These are phyloP conservation scores for Tenthredo scrophulariae DNA, from an alignment of 2,888 invertebrate genomes.

Conservation along the genomic window DNA sequence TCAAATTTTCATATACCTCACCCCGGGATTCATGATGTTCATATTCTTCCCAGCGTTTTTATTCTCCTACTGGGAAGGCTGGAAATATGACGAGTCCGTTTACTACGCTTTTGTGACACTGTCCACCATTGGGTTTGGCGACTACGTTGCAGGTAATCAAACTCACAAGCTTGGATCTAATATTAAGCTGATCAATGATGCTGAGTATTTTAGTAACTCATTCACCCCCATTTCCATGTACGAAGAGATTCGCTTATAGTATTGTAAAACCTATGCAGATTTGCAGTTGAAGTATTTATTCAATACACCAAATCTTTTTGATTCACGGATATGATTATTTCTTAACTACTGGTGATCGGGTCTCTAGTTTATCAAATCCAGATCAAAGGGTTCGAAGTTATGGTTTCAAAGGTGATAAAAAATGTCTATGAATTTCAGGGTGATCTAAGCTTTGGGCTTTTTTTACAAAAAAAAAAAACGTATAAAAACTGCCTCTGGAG, in stretches of 20 bases:
- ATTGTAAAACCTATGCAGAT: too few species aligned
- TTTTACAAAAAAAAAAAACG: too few species aligned
- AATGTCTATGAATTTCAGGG: too few species aligned
- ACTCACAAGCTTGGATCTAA: background rate
- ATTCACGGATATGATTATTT: too few species aligned
- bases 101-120: conserved; percentile 94
- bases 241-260: too few species aligned
- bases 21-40: conserved; percentile 94
- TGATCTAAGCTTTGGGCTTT: too few species aligned
- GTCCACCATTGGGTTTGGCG: conserved; percentile 96
- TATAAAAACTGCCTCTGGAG: too few species aligned
- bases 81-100: conserved; percentile 91
- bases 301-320: too few species aligned
- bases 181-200: background rate
- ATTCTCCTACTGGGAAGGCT: conserved; percentile 91
- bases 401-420: conserved; percentile 2
- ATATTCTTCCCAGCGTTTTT: conserved; percentile 92
- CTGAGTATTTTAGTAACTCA: background rate
- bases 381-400: too few species aligned
- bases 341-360: too few species aligned
- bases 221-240: background rate
- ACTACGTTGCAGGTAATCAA: conserved; percentile 89
- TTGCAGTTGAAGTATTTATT: too few species aligned
- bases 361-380: too few species aligned
- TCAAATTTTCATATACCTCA: conserved; percentile 90